A percentile compares a stretch with the other conserved stretches of the same genome.
These are phyloP conservation scores for Rhinichthys osculus DNA, from an alignment of 2,797 vertebrate genomes.

Conservation along the genomic window DNA sequence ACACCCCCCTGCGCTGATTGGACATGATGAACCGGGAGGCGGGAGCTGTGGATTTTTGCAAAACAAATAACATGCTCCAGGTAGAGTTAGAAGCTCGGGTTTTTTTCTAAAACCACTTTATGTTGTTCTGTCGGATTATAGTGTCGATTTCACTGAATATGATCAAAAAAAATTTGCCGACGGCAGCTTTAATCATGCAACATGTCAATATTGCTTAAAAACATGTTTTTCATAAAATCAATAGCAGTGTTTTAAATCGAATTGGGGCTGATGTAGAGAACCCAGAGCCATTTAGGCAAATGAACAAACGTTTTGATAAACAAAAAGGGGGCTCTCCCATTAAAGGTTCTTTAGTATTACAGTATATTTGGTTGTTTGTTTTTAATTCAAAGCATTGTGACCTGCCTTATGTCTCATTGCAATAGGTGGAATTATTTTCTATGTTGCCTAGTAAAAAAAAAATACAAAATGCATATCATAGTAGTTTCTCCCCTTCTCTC, in stretches of 20 bases:
- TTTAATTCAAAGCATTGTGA: conserved; percentile 33
- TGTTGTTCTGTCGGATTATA: no score
- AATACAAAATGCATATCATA: background rate
- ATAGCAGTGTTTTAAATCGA: conserved; percentile 50
- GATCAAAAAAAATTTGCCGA: no score
- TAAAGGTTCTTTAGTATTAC: conserved; percentile 32
- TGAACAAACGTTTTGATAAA: conserved; percentile 10
- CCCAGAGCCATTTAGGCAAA: conserved; percentile 31
- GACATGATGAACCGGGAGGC: no score
- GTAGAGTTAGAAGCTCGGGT: no score
- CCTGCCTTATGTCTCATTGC: conserved; percentile 12
- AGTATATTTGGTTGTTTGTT: conserved; percentile 39
- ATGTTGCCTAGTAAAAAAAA: conserved; percentile 52
- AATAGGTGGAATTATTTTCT: conserved; percentile 48
- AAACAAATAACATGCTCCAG: no score
- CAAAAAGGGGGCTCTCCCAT: background rate
- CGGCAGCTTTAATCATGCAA: conserved; percentile 20
- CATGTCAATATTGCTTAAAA: conserved; percentile 37
- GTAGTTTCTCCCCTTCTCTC: conserved; percentile 13
- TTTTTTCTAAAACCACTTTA: no score
- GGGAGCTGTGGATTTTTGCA: no score
- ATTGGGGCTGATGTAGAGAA: conserved; percentile 40
- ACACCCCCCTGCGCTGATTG: no score
- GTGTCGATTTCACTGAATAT: no score
- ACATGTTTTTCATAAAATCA: conserved; percentile 50